Evolutionary conservation across 2,888 invertebrate genomes (phyloP), one percentile per base, ranked within the genome.

Genomic region (Nymphalis c-album): DNA sequence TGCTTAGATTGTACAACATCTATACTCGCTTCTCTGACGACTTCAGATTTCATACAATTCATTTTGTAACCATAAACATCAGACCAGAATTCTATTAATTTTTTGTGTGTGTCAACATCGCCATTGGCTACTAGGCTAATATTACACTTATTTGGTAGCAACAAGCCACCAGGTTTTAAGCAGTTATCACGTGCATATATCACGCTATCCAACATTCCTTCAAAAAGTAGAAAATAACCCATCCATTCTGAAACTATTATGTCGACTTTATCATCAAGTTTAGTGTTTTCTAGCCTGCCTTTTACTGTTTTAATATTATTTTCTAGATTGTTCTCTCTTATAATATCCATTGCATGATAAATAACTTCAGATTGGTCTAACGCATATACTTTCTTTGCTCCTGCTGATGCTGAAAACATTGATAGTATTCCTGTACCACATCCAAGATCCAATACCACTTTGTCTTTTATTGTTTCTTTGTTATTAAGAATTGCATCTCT

Each of bases 171-270:
- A 40, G 94, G 93, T 64, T 94, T 94, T 8, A 99, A 93, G 84
- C 95, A 96, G 75, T 95, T 94, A 77, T 98, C 96, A 78, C 98
- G 94, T 0, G 98, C 97, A 85, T 96, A 96, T 73, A 99, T 95
- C 16, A 99, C 96, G 82, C 97, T 97, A 81, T 98, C 98, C 69
- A 99, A 85, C 99, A 99, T 99, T 57, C 98, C 98, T 91, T 99
- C 99, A 85, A 97, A 99, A 2, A 99, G 88, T 51, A 99, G 92
- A 84, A 99, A 98, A 85, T 99, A 99, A 0, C 99, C 99, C 99
- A 99, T 99, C 98, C 98, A 99, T 86, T 99, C 99, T 0, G 98
- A 98, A 4, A 99, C 95, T 74, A 99, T 97, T 7, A 98, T 94
- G 85, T 99, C 98, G 48, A 96, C 96, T 86, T 96, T 95, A 65